Evolutionary conservation across 1,140 invertebrate genomes (phyloP), one percentile per base, ranked within the genome.

Genomic region (Drosophila nannoptera): DNA sequence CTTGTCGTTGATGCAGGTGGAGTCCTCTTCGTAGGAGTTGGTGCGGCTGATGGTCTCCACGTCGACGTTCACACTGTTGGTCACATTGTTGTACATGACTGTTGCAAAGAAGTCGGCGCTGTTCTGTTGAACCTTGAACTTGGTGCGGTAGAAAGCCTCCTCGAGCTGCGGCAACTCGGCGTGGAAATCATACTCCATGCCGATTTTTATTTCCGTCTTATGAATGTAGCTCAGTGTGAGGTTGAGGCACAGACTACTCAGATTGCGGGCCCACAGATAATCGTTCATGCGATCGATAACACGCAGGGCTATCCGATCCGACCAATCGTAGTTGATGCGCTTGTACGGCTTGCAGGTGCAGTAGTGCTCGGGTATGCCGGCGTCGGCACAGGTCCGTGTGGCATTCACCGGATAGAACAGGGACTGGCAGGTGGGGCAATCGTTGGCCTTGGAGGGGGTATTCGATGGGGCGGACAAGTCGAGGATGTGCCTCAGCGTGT

Each of bases 291-390:
- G 91, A 14, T 76, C 72, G 5, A 93, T 76, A 0, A 91, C 87
- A 1, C 33, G 33, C 0, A 40, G 46, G 1, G 81, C 73, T 22
- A 83, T 76, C 2, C 64, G 62, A 0, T 50, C 4, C 0, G 62
- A 45, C 80, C 80, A 83, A 40, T 84, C 78, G 7, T 14, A 4
- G 89, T 76, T 0, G 77, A 46, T 11, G 90, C 89, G 71, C 22
- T 90, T 87, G 49, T 92, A 93, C 0, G 90, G 89, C 9, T 90
- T 90, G 64, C 96, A 97, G 11, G 92, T 93, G 82, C 95, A 97
- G 92, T 94, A 97, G 76, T 96, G 94, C 40, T 93, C 91, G 1
- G 91, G 88, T 5, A 98, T 93, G 0, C 92, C 92, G 1, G 93
- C 94, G 43, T 94, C 92, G 4, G 87, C 76, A 84, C 96, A 97